Base-by-base conservation (phyloP, 2,797 vertebrate species). In the Betta splendens region DNA sequence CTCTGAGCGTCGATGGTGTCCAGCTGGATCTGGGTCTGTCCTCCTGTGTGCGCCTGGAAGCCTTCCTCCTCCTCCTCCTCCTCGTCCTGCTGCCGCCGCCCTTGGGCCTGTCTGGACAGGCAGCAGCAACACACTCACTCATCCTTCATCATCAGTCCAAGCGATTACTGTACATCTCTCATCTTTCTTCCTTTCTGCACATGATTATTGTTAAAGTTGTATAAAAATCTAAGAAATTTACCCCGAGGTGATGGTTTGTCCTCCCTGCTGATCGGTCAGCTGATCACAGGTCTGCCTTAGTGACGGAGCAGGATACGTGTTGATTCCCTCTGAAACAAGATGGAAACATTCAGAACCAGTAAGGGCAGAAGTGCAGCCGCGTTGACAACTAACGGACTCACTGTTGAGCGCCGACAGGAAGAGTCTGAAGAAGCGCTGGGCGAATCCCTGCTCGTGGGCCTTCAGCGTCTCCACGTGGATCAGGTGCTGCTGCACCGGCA, bases 361-460 rank as follows among this genome's bases (percentile, higher is more conserved):
- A n/a, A n/a, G n/a, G n/a, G n/a, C n/a, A n/a, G n/a, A n/a, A n/a
- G n/a, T n/a, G n/a, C n/a, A n/a, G n/a, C n/a, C n/a, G n/a, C n/a
- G n/a, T n/a, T n/a, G n/a, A n/a, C n/a, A n/a, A n/a, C n/a, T n/a
- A n/a, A n/a, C n/a, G 16, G 3, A 32, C 94, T 94, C 90, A 97
- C 94, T 81, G 46, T 79, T 85, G 4, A 97, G 80, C 59, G 93
- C 80, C 23, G 81, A 88, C 26, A 96, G 85, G 85, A 97, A 96
- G 18, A 91, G 84, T 1, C 85, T 74, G 20, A 83, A 84, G 88
- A 95, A 97, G 61, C 88, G 84, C 26, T 77, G 78, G 9, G 89
- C 79, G 0, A 95, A 95, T 1, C 54, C 67, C 73, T 90, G 80
- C 56, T 95, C 93, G 0, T 38, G 64, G 0, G 69, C 38, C 5